Base-by-base conservation (phyloP, 2,888 invertebrate species). In the Taenaris catops region DNA sequence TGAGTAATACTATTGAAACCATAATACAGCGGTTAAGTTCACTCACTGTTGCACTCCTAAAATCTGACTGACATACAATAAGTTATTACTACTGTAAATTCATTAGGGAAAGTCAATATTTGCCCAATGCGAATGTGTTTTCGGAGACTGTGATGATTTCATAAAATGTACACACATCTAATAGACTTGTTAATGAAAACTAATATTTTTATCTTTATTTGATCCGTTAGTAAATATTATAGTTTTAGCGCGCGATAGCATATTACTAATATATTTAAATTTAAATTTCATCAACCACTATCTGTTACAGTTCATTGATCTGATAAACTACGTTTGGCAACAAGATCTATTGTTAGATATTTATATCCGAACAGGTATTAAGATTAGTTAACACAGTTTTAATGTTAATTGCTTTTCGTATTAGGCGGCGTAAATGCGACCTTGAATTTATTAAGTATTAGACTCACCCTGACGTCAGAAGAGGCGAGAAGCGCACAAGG, bases 401-500 rank as follows among this genome's bases (percentile, higher is more conserved):
- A 16, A 19, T 14, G 9, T 24, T 16, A 26, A 16, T 39, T 41
- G 24, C 8, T 10, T 20, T 31, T 36, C 28, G 32, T 23, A 27
- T 19, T 38, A 37, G 16, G 20, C 20, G 32, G 28, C 28, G 41
- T 43, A 35, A 44, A 31, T 29, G 36, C 33, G 47, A 51, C 46
- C 49, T 52, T 49, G 45, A 48, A 28, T 45, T 44, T 33, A 44
- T 41, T 41, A 44, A 39, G 38, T 36, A 41, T 37, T 44, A 41
- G 56, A 86, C 86, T 84, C 79, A 86, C 86, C 80, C 81, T 72
- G 65, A 71, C 65, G 55, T 81, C 83, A 38, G 86, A 76, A 34
- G 86, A 78, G 44, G 86, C 67, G 34, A 87, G 86, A 35, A 87
- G 76, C 57, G 87, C 84, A 62, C 87, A 87, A 46, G 87, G 87